A percentile compares a stretch with the other conserved stretches of the same genome.
Evolutionary conservation across 1,140 invertebrate genomes (phyloP).

Genomic region (Cheumatopsyche charites): DNA sequence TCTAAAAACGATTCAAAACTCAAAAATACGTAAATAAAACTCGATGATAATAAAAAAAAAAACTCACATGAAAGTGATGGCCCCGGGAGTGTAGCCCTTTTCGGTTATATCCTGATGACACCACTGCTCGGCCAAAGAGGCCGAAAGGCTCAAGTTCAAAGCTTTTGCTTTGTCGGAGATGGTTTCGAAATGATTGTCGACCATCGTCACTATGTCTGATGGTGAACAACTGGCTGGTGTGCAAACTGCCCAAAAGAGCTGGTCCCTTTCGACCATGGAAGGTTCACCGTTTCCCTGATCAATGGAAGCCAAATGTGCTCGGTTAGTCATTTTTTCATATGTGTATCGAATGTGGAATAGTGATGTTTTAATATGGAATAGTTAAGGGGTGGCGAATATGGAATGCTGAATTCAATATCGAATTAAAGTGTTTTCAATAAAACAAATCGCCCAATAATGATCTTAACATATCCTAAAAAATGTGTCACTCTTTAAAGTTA

Average conservation of each 20-base stretch:
- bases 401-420: background rate
- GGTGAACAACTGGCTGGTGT: slow-evolving; percentile 1
- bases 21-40: too few relatives aligned
- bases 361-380: background rate
- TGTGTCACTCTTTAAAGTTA: too few relatives aligned
- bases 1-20: slow-evolving; percentile 24
- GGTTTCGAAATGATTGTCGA: slow-evolving; percentile 21
- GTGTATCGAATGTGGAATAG: background rate
- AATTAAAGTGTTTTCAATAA: too few relatives aligned
- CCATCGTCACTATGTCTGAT: slow-evolving; percentile 5
- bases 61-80: slow-evolving; percentile 21
- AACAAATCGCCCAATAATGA: too few relatives aligned
- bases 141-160: slow-evolving; percentile 7
- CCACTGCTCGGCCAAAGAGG: slow-evolving; percentile 3
- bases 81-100: background rate
- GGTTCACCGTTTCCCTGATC: slow-evolving; percentile 25
- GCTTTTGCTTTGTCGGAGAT: background rate
- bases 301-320: background rate
- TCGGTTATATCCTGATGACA: slow-evolving; percentile 4
- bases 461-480: too few relatives aligned
- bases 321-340: background rate
- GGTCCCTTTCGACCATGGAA: background rate
- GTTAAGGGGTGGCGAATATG: background rate
- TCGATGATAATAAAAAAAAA: background rate
- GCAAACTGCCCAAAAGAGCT: slow-evolving; percentile 19